These are phyloP conservation scores for Sphecodes monilicornis DNA, from an alignment of 2,888 invertebrate species.

Conservation along the genomic window DNA sequence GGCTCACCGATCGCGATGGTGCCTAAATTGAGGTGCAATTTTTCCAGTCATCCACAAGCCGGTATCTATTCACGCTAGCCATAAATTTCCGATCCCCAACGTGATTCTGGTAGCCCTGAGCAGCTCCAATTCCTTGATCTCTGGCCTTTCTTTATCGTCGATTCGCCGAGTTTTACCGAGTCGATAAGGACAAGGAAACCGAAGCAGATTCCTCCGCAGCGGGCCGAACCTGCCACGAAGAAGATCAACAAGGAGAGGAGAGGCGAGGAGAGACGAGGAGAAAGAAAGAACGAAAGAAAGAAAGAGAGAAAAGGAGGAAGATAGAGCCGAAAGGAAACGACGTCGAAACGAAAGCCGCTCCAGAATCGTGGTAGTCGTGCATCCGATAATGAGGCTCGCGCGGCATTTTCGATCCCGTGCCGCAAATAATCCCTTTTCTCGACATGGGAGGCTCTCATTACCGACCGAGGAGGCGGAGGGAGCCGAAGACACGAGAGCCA, in stretches of 20 bases:
- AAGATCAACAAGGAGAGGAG: slow-evolving; percentile 9
- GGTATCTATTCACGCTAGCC: slow-evolving; percentile 30
- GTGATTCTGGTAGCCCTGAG: slow-evolving; percentile 61
- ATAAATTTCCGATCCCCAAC: slow-evolving; percentile 43
- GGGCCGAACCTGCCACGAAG: slow-evolving; percentile 4
- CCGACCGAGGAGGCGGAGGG: slow-evolving; percentile 57
- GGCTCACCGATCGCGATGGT: not conserved
- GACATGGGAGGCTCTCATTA: slow-evolving; percentile 82
- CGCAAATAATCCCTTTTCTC: slow-evolving; percentile 76
- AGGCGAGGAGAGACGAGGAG: not conserved
- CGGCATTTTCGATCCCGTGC: slow-evolving; percentile 72
- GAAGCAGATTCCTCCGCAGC: slow-evolving; percentile 10
- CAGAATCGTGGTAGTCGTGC: slow-evolving; percentile 77
- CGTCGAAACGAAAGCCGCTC: slow-evolving; percentile 72
- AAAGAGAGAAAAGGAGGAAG: slow-evolving; percentile 2
- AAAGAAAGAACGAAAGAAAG: not conserved
- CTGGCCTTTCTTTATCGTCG: slow-evolving; percentile 66
- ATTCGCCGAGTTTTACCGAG: slow-evolving; percentile 54
- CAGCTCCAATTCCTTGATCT: slow-evolving; percentile 69
- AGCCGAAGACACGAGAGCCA: slow-evolving; percentile 38
- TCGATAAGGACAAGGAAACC: slow-evolving; percentile 48
- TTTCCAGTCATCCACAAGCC: not conserved
- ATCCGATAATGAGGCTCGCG: slow-evolving; percentile 75
- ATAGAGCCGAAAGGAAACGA: slow-evolving; percentile 49
- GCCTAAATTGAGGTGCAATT: not conserved